These are phyloP conservation scores for Mareca strepera DNA, from an alignment of 2,797 vertebrate species.

Conservation along the genomic window DNA sequence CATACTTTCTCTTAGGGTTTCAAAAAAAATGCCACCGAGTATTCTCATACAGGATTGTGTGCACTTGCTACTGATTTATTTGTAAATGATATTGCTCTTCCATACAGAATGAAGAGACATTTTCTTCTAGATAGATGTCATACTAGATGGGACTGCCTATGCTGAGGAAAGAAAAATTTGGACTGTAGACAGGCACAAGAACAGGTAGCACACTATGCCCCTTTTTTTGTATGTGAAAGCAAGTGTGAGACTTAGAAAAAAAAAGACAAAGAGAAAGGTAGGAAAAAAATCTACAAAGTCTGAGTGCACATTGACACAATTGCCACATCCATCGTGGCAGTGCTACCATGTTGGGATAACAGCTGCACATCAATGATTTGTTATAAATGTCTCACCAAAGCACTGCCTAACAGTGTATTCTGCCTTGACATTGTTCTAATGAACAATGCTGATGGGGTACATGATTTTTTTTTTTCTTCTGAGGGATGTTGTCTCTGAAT, in stretches of 20 bases:
- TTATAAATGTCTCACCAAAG: background rate
- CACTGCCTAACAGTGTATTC: background rate
- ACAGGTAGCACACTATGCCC: background rate
- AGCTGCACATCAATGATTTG: background rate
- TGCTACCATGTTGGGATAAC: rapidly evolving
- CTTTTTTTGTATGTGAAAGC: background rate
- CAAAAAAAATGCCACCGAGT: background rate
- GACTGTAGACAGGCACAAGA: background rate
- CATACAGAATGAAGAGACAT: background rate
- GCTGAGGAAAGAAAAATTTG: background rate
- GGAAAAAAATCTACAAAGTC: background rate
- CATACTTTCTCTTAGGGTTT: background rate
- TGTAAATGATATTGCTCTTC: background rate
- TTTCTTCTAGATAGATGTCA: background rate
- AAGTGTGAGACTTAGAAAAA: background rate
- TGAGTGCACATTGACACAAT: background rate
- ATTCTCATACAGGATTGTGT: background rate
- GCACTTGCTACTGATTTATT: background rate
- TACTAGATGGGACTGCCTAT: background rate
- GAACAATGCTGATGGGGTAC: background rate
- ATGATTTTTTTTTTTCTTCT: background rate
- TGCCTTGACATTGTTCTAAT: background rate
- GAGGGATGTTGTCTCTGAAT: background rate
- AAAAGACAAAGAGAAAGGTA: background rate
- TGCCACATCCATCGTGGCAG: background rate